These are phyloP conservation scores for Blera fallax DNA, from an alignment of 2,888 invertebrate species.

Conservation along the genomic window DNA sequence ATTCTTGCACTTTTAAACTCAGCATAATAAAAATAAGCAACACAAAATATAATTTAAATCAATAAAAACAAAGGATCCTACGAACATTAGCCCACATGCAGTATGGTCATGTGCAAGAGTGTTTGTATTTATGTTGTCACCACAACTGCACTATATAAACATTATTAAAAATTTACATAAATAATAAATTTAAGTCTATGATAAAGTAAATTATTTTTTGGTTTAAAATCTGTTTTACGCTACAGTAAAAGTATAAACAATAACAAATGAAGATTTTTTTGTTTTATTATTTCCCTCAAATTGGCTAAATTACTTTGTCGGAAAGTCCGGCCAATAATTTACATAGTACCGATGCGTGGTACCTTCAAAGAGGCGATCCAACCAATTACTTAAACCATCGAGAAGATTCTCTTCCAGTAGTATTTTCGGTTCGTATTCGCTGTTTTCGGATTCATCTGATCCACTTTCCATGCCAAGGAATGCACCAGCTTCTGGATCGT, in stretches of 20 bases:
- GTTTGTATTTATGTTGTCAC: background rate
- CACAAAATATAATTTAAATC: background rate
- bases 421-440: conserved; percentile 82
- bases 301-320: conserved; percentile 85
- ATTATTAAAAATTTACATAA: conserved; percentile 36
- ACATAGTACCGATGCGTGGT: conserved; percentile 97
- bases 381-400: conserved; percentile 97
- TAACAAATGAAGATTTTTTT: conserved; percentile 35
- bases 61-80: background rate
- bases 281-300: background rate
- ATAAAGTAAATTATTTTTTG: conserved; percentile 31
- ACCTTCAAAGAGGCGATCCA: conserved; percentile 98
- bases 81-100: background rate
- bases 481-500: conserved; percentile 90
- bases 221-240: conserved; percentile 33
- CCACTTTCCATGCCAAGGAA: conserved; percentile 92
- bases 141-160: background rate
- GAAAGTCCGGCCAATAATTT: conserved; percentile 99
- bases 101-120: background rate
- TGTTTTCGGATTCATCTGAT: conserved; percentile 84
- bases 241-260: conserved; percentile 49
- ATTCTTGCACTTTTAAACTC: background rate
- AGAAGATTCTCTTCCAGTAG: conserved; percentile 89
- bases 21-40: background rate
- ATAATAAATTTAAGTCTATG: conserved; percentile 34